Evolutionary conservation across 2,888 invertebrate species (phyloP).

Genomic region (Ischnus inquisitorius): DNA sequence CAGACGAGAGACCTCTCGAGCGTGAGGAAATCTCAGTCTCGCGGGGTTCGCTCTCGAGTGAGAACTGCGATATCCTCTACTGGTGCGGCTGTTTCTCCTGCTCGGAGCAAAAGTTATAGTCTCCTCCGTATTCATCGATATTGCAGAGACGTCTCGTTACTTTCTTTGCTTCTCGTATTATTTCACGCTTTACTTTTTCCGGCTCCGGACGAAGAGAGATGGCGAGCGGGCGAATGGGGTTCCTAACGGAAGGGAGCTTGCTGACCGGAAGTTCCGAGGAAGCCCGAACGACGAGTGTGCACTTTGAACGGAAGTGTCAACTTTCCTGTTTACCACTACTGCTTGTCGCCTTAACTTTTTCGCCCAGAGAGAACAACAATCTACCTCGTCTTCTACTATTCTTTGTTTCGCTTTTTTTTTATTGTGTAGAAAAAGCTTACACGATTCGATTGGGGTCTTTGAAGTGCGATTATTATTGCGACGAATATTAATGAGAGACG

Average conservation of each 20-base stretch:
- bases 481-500: constrained; percentile 1
- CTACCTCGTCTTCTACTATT: neutral
- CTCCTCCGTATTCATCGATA: constrained; percentile 45
- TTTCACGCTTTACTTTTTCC: constrained; percentile 47
- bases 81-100: neutral
- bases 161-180: constrained; percentile 28
- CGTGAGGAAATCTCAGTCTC: constrained; percentile 52
- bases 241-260: constrained; percentile 15
- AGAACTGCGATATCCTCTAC: neutral
- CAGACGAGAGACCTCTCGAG: constrained; percentile 21
- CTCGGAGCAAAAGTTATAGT: constrained; percentile 7
- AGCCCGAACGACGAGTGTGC: constrained; percentile 32
- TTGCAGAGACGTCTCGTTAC: constrained; percentile 47
- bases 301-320: constrained; percentile 65
- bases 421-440: neutral
- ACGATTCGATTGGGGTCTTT: neutral
- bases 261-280: constrained; percentile 48
- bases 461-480: neutral
- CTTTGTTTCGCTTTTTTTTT: neutral
- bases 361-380: neutral
- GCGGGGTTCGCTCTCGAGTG: constrained; percentile 22
- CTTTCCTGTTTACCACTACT: constrained; percentile 66
- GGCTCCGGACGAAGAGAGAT: constrained; percentile 5
- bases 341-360: constrained; percentile 20
- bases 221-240: neutral